These are phyloP conservation scores for Oryzias javanicus DNA, from an alignment of 2,113 vertebrate species.

Conservation along the genomic window DNA sequence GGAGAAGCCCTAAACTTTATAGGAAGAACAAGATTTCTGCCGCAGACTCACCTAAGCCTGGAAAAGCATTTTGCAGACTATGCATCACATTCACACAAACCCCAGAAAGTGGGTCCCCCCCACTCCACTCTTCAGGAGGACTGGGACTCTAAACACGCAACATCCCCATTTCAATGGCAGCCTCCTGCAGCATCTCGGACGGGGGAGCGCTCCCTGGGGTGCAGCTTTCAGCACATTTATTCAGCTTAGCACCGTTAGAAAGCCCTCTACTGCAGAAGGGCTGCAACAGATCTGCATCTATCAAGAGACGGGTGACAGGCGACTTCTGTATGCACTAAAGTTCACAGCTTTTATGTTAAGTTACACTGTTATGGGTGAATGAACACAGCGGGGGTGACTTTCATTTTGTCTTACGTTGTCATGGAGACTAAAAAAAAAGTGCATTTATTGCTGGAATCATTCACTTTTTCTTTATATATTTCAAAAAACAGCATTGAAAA, in stretches of 20 bases:
- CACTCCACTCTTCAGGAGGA: slow-evolving; percentile 21
- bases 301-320: slow-evolving; percentile 18
- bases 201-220: slow-evolving; percentile 25
- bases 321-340: slow-evolving; percentile 48
- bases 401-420: slow-evolving; percentile 38
- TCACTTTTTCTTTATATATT: slow-evolving; percentile 20
- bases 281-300: slow-evolving; percentile 20
- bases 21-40: slow-evolving; percentile 11
- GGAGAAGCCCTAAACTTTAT: slow-evolving; percentile 9
- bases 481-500: not conserved
- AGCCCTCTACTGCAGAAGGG: slow-evolving; percentile 26
- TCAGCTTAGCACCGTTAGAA: slow-evolving; percentile 65
- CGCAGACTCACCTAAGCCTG: not conserved
- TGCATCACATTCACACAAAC: not conserved
- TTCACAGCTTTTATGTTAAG: slow-evolving; percentile 49
- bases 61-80: slow-evolving; percentile 9
- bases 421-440: slow-evolving; percentile 65
- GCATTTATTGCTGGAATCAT: slow-evolving; percentile 66
- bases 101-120: slow-evolving; percentile 29
- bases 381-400: slow-evolving; percentile 55
- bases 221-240: slow-evolving; percentile 42
- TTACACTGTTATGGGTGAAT: slow-evolving; percentile 19
- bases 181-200: slow-evolving; percentile 35
- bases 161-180: slow-evolving; percentile 10
- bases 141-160: slow-evolving; percentile 32